Evolutionary conservation across 2,888 invertebrate species (phyloP), one percentile per base, ranked within the genome.

Genomic region (Agriopis marginaria): DNA sequence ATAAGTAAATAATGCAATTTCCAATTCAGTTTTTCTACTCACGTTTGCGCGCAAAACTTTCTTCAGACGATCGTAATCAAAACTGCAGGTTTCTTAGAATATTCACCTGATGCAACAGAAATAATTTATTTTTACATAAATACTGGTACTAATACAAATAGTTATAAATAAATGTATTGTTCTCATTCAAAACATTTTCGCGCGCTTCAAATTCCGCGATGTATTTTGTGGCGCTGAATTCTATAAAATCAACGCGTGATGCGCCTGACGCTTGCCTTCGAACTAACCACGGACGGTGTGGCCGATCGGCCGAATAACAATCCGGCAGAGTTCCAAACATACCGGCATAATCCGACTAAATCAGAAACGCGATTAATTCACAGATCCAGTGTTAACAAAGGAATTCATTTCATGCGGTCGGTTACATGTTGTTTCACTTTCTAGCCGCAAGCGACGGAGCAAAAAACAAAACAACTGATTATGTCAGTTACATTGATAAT

Each of bases 271-370:
- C 81, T 80, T 81, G 83, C 77, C 82, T 79, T 82, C 85, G 80
- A 81, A 92, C 91, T 91, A 90, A 84, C 86, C 77, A n/a, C n/a
- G 42, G 76, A 63, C 17, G 17, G 17, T 2, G 17, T 23, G 17
- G 17, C 17, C 17, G 17, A 23, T 23, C 17, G 17, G 51, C 39
- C 61, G 42, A 42, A 45, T 78, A 80, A 82, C 86, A 87, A 82
- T 83, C 77, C 76, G 82, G 79, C 82, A 85, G 83, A 84, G 86
- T 87, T 87, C 82, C 87, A 84, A 88, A 86, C 86, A 88, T 85
- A 88, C 91, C 86, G 87, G 90, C 85, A 85, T 89, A 85, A 91
- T 80, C 91, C 92, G 85, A 88, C 91, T 83, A 76, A 90, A 86
- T 90, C 84, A 75, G 80, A 89, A 82, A 83, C 83, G 82, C 80